Conservation (phyloP, 2,113 vertebrate genomes). For the Coptodon bakossiorum region DNA sequence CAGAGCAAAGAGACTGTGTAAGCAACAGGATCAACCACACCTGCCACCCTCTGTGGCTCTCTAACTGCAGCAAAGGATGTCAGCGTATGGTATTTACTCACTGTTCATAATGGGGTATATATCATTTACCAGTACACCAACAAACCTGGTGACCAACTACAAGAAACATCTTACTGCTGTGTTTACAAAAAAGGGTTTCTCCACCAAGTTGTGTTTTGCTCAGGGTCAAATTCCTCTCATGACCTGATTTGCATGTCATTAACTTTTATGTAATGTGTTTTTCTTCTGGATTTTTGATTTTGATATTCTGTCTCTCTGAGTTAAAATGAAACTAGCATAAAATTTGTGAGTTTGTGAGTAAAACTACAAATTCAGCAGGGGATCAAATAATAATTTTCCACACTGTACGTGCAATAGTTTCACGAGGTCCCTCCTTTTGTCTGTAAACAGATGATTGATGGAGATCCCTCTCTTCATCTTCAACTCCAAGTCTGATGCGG, state of each 20-base stretch:
- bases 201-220: not conserved
- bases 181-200: too few species aligned
- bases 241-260: too few species aligned
- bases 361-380: not conserved
- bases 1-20: not conserved
- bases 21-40: constrained; percentile 1
- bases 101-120: not conserved
- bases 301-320: not conserved
- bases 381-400: not conserved
- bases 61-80: not conserved
- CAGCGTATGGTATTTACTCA: not conserved
- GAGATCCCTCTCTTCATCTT: not conserved
- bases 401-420: not conserved
- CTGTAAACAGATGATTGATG: not conserved
- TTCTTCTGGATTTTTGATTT: not conserved
- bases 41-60: not conserved
- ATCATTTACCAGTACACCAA: not conserved
- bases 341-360: not conserved
- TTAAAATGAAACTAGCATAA: not conserved
- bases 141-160: not conserved
- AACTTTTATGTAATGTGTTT: not conserved
- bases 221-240: not conserved
- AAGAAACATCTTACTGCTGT: not conserved
- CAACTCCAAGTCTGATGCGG: not conserved
- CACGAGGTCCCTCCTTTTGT: not conserved